Evolutionary conservation across 2,113 vertebrate genomes (phyloP).

Genomic region (Hipposideros armiger): DNA sequence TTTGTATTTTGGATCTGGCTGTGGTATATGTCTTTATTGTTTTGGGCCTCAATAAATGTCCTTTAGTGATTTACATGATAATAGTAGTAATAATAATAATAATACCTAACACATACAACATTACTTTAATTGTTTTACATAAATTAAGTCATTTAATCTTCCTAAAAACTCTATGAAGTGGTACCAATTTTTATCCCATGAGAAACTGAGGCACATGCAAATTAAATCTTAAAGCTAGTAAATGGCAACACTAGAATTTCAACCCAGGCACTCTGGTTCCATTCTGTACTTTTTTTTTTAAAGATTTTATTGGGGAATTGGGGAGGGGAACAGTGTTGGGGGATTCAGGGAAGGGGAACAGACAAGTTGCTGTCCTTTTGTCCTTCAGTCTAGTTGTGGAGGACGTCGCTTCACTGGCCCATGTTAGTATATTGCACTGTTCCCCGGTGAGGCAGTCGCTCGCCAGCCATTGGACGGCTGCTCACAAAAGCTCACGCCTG

Average conservation of each 20-base stretch:
- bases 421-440: no score
- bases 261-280: neutral
- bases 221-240: neutral
- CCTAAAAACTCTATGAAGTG: neutral
- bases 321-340: no score
- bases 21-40: neutral
- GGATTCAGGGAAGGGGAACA: no score
- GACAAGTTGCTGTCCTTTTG: no score
- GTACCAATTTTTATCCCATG: neutral
- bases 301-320: no score
- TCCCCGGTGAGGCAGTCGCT: no score
- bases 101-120: neutral
- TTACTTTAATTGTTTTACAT: slow-evolving; percentile 2
- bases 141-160: neutral
- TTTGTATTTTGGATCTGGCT: slow-evolving; percentile 28
- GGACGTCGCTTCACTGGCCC: no score
- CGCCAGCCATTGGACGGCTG: no score
- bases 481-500: no score
- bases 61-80: neutral
- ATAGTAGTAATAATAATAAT: neutral
- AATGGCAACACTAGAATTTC: neutral
- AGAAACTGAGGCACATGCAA: neutral
- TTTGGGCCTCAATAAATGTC: slow-evolving; percentile 21
- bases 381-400: no score
- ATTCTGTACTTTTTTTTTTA: neutral